These are phyloP conservation scores for Solenodon paradoxus DNA, from an alignment of 2,113 vertebrate genomes.

Conservation along the genomic window DNA sequence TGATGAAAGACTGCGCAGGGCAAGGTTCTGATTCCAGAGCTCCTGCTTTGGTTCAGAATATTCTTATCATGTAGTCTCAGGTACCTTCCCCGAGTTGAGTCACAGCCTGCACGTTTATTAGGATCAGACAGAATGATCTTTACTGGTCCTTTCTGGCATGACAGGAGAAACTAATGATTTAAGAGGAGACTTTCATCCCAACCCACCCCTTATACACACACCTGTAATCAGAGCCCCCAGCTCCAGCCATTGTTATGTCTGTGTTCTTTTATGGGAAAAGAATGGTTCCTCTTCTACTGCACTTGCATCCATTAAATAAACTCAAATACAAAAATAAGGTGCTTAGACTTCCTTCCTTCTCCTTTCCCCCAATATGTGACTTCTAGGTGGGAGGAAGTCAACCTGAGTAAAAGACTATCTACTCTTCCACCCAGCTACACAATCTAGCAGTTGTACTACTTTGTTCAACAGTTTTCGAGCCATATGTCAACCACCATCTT, in stretches of 20 bases:
- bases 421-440: background rate
- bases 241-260: background rate
- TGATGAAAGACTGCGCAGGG: background rate
- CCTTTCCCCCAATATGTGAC: background rate
- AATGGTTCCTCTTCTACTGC: background rate
- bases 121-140: background rate
- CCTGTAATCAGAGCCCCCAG: background rate
- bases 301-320: background rate
- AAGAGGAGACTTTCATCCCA: background rate
- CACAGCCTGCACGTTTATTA: background rate
- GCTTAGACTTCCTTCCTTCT: background rate
- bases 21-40: background rate
- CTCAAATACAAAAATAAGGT: background rate
- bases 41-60: background rate
- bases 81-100: background rate
- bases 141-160: background rate
- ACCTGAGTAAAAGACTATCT: background rate
- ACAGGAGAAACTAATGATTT: background rate
- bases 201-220: background rate
- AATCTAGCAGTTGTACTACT: background rate
- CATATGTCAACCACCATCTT: background rate
- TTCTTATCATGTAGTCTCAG: background rate
- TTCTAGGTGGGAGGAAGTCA: background rate
- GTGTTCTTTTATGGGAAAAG: background rate
- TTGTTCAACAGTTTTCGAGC: background rate